These are phyloP conservation scores for Saccostrea cuccullata DNA, from an alignment of 1,140 invertebrate species.

Conservation along the genomic window DNA sequence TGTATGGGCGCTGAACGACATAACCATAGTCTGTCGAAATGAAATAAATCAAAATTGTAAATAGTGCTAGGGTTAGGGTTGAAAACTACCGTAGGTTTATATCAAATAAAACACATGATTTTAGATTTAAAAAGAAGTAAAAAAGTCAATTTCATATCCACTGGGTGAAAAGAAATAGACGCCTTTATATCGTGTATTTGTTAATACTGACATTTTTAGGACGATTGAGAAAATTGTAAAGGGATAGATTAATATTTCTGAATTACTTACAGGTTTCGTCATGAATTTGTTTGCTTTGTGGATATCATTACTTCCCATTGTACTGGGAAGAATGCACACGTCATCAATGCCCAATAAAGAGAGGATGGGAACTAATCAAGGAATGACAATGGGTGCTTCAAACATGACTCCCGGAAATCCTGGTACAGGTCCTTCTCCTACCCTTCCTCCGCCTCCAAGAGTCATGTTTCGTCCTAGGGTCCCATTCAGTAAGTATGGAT, in stretches of 20 bases:
- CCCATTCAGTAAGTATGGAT: neutral
- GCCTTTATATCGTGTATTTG: no score
- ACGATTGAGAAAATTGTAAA: no score
- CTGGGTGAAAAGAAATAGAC: no score
- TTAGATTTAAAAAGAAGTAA: no score
- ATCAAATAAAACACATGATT: no score
- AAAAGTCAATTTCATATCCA: no score
- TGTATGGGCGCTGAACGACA: no score
- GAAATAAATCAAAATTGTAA: no score
- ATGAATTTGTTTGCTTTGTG: neutral
- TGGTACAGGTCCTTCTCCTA: neutral
- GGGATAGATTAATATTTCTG: neutral
- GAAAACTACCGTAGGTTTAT: no score
- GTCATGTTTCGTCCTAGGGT: neutral
- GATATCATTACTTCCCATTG: neutral
- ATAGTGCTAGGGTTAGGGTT: no score
- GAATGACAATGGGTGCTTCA: neutral
- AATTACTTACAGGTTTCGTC: neutral
- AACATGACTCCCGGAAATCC: neutral
- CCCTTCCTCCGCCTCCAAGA: neutral
- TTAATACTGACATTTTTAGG: no score
- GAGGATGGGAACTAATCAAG: neutral
- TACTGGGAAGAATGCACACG: conserved; percentile 5
- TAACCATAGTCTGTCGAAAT: no score
- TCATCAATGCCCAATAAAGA: neutral